Evolutionary conservation across 2,113 vertebrate genomes (phyloP).

Genomic region (Tyto alba): DNA sequence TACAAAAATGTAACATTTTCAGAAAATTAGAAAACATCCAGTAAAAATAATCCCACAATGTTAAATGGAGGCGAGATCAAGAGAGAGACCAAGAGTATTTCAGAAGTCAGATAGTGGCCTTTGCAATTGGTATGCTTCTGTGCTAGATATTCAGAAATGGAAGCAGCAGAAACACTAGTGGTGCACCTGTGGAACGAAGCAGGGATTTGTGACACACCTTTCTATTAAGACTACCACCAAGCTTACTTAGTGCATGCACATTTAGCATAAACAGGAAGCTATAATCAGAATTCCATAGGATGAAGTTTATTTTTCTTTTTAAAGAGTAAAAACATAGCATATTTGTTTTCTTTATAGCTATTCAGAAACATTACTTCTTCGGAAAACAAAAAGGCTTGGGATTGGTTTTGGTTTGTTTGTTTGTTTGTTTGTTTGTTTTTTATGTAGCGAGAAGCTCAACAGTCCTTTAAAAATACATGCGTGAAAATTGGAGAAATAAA

Average conservation of each 20-base stretch:
- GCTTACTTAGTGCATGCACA: background rate
- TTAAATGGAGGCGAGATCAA: background rate
- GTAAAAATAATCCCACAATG: background rate
- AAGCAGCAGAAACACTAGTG: background rate
- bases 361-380: background rate
- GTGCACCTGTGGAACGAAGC: background rate
- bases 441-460: background rate
- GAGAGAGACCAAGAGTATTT: background rate
- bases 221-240: background rate
- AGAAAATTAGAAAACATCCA: background rate
- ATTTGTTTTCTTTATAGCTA: background rate
- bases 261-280: background rate
- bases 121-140: background rate
- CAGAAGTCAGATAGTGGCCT: background rate
- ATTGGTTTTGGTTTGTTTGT: background rate
- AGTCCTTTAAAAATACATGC: background rate
- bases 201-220: background rate
- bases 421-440: no score
- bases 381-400: background rate
- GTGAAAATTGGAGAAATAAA: background rate
- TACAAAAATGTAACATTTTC: background rate
- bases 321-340: background rate
- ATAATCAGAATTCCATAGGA: background rate
- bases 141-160: background rate
- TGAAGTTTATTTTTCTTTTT: background rate